phyloP scores from a whole-genome alignment of 2,888 invertebrate genomes.

The Beris chalybata region DNA sequence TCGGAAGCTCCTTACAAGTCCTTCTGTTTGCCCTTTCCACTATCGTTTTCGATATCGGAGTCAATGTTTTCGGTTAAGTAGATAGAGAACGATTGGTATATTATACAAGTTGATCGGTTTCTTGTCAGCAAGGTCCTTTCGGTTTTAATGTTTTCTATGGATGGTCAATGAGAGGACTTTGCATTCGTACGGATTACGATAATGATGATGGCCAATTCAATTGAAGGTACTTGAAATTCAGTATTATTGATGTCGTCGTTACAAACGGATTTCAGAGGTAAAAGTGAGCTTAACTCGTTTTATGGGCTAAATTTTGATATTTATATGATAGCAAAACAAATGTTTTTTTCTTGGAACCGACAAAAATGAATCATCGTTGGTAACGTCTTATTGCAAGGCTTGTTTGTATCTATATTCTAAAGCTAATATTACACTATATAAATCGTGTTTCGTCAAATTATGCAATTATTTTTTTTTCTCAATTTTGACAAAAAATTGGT shows the following conservation, averaged over 20 bases:
- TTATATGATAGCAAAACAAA: too few species aligned
- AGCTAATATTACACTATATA: too few species aligned
- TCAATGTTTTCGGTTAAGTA: too few species aligned
- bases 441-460: too few species aligned
- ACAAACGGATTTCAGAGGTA: slow-evolving; percentile 12
- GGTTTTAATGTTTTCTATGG: slow-evolving; percentile 24
- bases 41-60: background rate
- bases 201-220: slow-evolving; percentile 28
- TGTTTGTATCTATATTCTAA: too few species aligned
- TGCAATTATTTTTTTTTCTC: too few species aligned
- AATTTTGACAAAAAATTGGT: too few species aligned
- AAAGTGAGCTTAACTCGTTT: background rate
- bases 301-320: background rate
- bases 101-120: slow-evolving; percentile 16
- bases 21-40: slow-evolving; percentile 33
- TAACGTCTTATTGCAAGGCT: too few species aligned
- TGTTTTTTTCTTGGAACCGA: too few species aligned
- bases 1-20: slow-evolving; percentile 38
- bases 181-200: slow-evolving; percentile 24
- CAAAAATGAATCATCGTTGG: too few species aligned
- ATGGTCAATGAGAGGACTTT: slow-evolving; percentile 27
- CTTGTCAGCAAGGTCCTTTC: slow-evolving; percentile 3
- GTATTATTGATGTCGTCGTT: slow-evolving; percentile 28
- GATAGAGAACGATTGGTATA: slow-evolving; percentile 12
- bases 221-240: slow-evolving; percentile 20